Evolutionary conservation across 2,797 vertebrate species (phyloP).

Genomic region (Harpagifer antarcticus): DNA sequence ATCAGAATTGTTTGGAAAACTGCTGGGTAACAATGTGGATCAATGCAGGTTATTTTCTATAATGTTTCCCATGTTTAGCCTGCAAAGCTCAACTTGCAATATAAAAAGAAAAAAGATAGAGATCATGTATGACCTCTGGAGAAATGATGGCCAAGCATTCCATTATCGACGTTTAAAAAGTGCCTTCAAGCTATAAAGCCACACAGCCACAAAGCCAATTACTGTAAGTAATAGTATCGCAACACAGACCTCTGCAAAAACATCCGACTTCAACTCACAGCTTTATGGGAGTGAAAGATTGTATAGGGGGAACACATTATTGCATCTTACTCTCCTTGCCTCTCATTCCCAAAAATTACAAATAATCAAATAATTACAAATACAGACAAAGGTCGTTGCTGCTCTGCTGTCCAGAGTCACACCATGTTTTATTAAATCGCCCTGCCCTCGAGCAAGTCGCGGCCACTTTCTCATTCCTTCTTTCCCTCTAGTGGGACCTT

Average conservation of each 20-base stretch:
- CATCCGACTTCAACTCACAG: background rate
- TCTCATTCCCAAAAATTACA: background rate
- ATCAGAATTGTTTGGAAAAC: background rate
- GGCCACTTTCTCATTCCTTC: slow-evolving; percentile 16
- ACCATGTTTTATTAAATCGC: slow-evolving; percentile 43
- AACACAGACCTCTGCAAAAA: background rate
- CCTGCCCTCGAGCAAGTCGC: slow-evolving; percentile 11
- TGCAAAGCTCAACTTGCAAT: background rate
- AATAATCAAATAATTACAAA: background rate
- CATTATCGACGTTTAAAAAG: background rate
- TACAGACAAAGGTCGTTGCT: slow-evolving; percentile 11
- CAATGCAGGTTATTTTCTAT: background rate
- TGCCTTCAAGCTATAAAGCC: slow-evolving; percentile 6
- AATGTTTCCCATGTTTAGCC: background rate
- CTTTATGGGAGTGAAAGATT: slow-evolving; percentile 1
- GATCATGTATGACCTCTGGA: slow-evolving; percentile 13
- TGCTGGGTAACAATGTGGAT: background rate
- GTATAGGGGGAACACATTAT: background rate
- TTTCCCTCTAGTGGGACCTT: slow-evolving; percentile 15
- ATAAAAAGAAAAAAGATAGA: background rate
- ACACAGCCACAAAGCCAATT: slow-evolving; percentile 16
- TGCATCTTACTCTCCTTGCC: background rate
- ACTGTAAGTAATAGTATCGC: background rate
- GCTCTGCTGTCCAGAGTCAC: slow-evolving; percentile 34
- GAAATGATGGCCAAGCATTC: slow-evolving; percentile 1